phyloP scores from a whole-genome alignment of 2,888 invertebrate species.

The Nemapogon koenigi region DNA sequence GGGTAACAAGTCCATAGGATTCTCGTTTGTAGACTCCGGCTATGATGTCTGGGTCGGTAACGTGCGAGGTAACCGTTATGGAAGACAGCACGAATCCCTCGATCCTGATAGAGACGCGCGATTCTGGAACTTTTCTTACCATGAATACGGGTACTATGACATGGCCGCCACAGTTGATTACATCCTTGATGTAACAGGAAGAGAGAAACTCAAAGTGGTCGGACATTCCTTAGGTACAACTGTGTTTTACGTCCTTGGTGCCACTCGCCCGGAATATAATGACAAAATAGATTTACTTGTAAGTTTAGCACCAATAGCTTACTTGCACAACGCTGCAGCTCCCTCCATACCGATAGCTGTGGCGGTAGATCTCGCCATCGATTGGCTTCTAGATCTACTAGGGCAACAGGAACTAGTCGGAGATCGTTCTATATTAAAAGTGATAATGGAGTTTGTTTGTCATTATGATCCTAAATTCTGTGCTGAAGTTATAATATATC shows the following conservation, averaged over 20 bases:
- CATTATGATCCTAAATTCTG: slow-evolving; percentile 6
- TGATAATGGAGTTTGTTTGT: slow-evolving; percentile 16
- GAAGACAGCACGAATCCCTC: slow-evolving; percentile 55
- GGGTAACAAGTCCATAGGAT: slow-evolving; percentile 30
- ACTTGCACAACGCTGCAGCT: slow-evolving; percentile 31
- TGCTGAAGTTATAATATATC: slow-evolving; percentile 27
- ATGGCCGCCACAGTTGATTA: slow-evolving; percentile 67
- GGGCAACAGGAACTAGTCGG: slow-evolving; percentile 21
- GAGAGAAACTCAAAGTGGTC: slow-evolving; percentile 64
- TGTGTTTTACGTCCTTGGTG: slow-evolving; percentile 59
- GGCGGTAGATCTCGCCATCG: slow-evolving; percentile 25
- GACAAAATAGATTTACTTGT: slow-evolving; percentile 58
- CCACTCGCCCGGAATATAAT: slow-evolving; percentile 64
- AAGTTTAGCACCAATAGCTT: slow-evolving; percentile 63
- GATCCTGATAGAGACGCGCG: slow-evolving; percentile 35
- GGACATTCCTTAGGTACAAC: slow-evolving; percentile 78
- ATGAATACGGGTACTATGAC: slow-evolving; percentile 75
- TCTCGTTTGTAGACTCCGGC: slow-evolving; percentile 51
- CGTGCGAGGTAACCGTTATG: slow-evolving; percentile 69
- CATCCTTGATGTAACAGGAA: slow-evolving; percentile 42
- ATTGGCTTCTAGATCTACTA: slow-evolving; percentile 37
- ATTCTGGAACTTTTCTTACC: slow-evolving; percentile 68
- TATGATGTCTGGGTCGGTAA: slow-evolving; percentile 55
- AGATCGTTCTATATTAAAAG: slow-evolving; percentile 14
- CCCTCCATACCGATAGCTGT: slow-evolving; percentile 24